Conservation (phyloP, 2,113 vertebrate genomes). For the Forbesichthys agassizii region DNA sequence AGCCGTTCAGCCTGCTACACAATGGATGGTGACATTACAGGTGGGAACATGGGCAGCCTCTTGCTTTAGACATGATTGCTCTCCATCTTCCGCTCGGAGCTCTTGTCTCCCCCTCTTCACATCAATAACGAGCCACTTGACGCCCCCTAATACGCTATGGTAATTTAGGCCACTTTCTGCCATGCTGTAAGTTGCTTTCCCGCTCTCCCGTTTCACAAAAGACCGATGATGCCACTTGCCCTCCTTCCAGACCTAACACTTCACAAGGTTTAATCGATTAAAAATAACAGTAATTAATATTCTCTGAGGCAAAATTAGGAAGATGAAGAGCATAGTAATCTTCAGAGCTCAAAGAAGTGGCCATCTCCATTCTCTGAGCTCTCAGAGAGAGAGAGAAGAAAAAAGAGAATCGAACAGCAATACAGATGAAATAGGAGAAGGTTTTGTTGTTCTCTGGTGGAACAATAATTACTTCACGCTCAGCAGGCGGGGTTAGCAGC, state of each 20-base stretch:
- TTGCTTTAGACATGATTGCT: not conserved
- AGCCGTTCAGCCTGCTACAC: conserved; percentile 12
- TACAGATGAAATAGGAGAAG: not conserved
- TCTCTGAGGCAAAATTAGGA: conserved; percentile 3
- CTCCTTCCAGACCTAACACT: not conserved
- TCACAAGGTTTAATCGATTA: conserved; percentile 5
- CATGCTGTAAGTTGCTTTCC: not conserved
- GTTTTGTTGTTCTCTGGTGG: not conserved
- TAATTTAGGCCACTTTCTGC: not conserved
- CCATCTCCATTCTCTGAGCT: conserved; percentile 1
- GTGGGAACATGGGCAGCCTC: conserved; percentile 16
- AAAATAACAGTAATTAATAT: conserved; percentile 40
- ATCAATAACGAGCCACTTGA: not conserved
- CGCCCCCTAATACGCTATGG: not conserved
- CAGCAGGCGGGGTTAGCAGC: conserved; percentile 25
- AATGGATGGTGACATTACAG: conserved; percentile 13
- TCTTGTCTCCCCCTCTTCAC: too few relatives aligned
- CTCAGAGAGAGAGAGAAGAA: not conserved
- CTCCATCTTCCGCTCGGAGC: not conserved
- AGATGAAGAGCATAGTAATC: conserved; percentile 4
- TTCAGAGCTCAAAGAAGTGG: conserved; percentile 5
- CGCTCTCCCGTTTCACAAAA: not conserved
- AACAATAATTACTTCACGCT: conserved; percentile 44
- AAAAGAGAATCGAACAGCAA: not conserved
- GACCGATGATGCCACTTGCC: not conserved